These are phyloP conservation scores for Allophyes oxyacanthae DNA, from an alignment of 2,888 invertebrate genomes.

Conservation along the genomic window DNA sequence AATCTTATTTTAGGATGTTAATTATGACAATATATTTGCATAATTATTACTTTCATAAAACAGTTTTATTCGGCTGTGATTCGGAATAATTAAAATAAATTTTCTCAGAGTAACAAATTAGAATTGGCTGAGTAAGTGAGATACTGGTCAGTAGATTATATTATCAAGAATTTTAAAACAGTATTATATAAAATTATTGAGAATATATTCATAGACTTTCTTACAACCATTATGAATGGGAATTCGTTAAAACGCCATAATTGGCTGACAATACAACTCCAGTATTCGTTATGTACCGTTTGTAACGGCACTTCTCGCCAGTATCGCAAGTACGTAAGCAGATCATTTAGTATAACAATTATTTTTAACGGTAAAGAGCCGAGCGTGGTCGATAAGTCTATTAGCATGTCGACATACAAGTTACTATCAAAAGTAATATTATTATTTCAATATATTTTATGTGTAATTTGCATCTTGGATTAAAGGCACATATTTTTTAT, in stretches of 20 bases:
- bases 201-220: conserved; percentile 37
- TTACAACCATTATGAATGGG: conserved; percentile 3
- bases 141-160: conserved; percentile 43
- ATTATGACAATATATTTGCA: conserved; percentile 28
- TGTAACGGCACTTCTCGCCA: conserved; percentile 36
- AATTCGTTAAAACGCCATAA: conserved; percentile 16
- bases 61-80: conserved; percentile 49
- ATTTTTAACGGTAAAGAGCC: conserved; percentile 34
- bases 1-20: conserved; percentile 9
- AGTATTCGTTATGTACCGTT: conserved; percentile 24
- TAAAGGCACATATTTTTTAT: too few relatives aligned
- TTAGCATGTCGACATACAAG: conserved; percentile 9
- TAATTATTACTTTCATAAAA: conserved; percentile 31
- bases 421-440: neutral
- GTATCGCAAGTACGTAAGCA: conserved; percentile 46
- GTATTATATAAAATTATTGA: conserved; percentile 46
- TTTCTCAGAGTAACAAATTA: conserved; percentile 41
- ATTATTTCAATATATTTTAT: too few relatives aligned
- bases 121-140: conserved; percentile 45
- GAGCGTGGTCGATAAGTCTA: conserved; percentile 39
- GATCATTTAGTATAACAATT: conserved; percentile 43
- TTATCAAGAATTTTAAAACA: conserved; percentile 51
- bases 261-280: conserved; percentile 12
- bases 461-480: too few relatives aligned
- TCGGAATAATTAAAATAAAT: conserved; percentile 44